These are phyloP conservation scores for Mycalesis mineus DNA, from an alignment of 2,888 invertebrate genomes.

Conservation along the genomic window DNA sequence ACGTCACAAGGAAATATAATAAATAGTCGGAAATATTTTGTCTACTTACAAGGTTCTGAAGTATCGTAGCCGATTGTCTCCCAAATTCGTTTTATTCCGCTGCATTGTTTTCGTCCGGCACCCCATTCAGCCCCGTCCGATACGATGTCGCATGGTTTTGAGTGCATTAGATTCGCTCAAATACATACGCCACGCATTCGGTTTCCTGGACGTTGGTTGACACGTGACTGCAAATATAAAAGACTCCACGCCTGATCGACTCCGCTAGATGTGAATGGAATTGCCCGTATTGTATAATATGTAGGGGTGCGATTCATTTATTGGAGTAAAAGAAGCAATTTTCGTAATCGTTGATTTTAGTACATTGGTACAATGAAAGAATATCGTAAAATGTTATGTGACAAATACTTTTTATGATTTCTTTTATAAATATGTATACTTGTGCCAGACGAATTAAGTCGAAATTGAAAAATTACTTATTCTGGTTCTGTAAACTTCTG, in stretches of 20 bases:
- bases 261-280: constrained; percentile 69
- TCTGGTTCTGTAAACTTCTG: too few relatives aligned
- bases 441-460: too few relatives aligned
- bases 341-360: constrained; percentile 16
- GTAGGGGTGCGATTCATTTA: constrained; percentile 45
- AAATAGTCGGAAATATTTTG: too few relatives aligned
- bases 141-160: constrained; percentile 62
- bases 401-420: too few relatives aligned
- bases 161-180: constrained; percentile 75
- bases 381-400: background rate
- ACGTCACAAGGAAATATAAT: too few relatives aligned
- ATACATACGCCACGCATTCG: constrained; percentile 56
- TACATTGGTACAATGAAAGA: background rate
- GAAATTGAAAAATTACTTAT: too few relatives aligned
- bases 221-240: constrained; percentile 75
- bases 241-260: constrained; percentile 73
- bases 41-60: background rate
- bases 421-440: too few relatives aligned
- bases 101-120: constrained; percentile 37
- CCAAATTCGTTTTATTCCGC: constrained; percentile 41
- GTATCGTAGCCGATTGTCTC: background rate
- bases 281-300: constrained; percentile 70
- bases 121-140: constrained; percentile 38
- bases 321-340: constrained; percentile 28
- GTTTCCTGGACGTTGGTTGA: constrained; percentile 70